A percentile compares a stretch with the other conserved stretches of the same genome.
Conservation (phyloP, 2,888 invertebrate species). For the Drosophila yooni region DNA sequence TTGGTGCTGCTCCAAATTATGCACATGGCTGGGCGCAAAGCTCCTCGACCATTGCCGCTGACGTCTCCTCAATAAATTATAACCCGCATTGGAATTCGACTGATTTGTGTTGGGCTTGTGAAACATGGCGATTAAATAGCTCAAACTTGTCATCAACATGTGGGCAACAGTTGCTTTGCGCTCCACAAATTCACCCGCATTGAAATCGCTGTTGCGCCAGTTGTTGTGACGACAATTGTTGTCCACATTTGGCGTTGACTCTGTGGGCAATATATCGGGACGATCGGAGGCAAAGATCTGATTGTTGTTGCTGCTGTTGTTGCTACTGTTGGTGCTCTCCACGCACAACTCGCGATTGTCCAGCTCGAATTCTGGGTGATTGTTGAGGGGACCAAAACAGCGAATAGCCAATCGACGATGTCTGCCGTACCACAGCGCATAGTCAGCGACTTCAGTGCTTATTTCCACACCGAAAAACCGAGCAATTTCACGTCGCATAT, state of each 20-base stretch:
- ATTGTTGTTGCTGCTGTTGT: slow-evolving; percentile 22
- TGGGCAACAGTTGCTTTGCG: slow-evolving; percentile 83
- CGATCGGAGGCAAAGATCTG: slow-evolving; percentile 71
- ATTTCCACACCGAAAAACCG: slow-evolving; percentile 84
- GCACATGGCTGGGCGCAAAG: slow-evolving; percentile 87
- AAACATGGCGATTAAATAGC: slow-evolving; percentile 86
- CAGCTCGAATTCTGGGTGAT: slow-evolving; percentile 12
- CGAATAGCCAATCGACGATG: slow-evolving; percentile 84
- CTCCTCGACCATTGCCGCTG: slow-evolving; percentile 89
- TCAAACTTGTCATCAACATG: slow-evolving; percentile 83
- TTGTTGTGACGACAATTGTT: slow-evolving; percentile 1
- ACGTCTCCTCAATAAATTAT: slow-evolving; percentile 33
- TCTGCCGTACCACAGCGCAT: slow-evolving; percentile 82
- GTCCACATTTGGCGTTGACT: slow-evolving; percentile 71
- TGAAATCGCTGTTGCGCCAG: slow-evolving; percentile 63
- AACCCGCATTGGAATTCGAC: neutral
- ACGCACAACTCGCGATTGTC: slow-evolving; percentile 13
- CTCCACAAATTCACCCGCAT: slow-evolving; percentile 83
- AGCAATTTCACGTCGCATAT: slow-evolving; percentile 82
- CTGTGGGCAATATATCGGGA: slow-evolving; percentile 84
- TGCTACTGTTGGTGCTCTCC: neutral
- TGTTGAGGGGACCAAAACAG: slow-evolving; percentile 77
- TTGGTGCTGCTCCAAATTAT: slow-evolving; percentile 5
- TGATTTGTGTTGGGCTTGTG: slow-evolving; percentile 80
- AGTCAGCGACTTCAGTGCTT: slow-evolving; percentile 82